Evolutionary conservation across 2,113 vertebrate genomes (phyloP).

Genomic region (Bubo scandiacus): DNA sequence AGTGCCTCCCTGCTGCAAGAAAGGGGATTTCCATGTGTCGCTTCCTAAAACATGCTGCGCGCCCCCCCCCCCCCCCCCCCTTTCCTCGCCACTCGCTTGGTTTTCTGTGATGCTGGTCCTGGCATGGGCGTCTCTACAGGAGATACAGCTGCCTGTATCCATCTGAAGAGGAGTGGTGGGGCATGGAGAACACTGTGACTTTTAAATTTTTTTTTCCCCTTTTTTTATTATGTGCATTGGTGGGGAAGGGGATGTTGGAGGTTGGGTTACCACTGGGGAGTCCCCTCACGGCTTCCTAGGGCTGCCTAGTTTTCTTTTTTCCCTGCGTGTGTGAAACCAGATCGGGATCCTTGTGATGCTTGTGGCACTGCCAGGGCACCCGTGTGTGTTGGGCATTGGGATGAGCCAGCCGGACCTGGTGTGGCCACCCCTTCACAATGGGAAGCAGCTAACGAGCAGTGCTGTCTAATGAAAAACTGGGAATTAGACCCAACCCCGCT

Average conservation of each 20-base stretch:
- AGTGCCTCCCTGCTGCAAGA: neutral
- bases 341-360: neutral
- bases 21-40: neutral
- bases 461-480: neutral
- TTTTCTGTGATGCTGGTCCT: neutral
- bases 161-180: neutral
- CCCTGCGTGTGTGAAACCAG: neutral
- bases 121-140: neutral
- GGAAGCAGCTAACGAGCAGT: neutral
- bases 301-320: neutral
- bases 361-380: neutral
- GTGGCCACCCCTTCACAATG: neutral
- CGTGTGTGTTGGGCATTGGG: fast-evolving
- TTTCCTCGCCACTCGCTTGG: fast-evolving
- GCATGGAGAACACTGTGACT: fast-evolving
- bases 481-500: neutral
- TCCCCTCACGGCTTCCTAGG: neutral
- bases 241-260: neutral
- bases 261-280: neutral
- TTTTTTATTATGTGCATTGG: too few relatives aligned
- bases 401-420: neutral
- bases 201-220: fast-evolving
- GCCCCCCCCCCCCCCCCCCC: neutral
- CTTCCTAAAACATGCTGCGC: neutral
- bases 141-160: neutral